Percentiles rank a stretch among this genome's conserved stretches.
Evolutionary conservation across 1,140 invertebrate genomes (phyloP).

Genomic region (Drosophila takahashii): DNA sequence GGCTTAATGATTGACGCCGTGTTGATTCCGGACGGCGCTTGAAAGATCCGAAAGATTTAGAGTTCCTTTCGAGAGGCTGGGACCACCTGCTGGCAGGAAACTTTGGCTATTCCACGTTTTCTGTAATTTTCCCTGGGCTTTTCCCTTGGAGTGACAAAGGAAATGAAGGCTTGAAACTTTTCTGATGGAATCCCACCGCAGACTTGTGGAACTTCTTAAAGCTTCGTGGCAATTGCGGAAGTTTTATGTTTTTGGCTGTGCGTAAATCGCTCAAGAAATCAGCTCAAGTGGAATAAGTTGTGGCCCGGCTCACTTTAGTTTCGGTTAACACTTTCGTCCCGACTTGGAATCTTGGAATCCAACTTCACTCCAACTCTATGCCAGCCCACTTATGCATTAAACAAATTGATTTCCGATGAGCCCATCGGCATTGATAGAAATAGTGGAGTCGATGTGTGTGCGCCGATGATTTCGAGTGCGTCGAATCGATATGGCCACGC

Average conservation of each 20-base stretch:
- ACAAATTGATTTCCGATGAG: conserved; percentile 79
- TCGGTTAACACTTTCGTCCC: conserved; percentile 66
- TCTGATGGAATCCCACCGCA: conserved; percentile 27
- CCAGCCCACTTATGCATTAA: conserved; percentile 51
- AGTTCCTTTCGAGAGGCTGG: conserved; percentile 56
- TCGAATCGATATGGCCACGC: conserved; percentile 61
- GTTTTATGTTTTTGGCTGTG: conserved; percentile 80
- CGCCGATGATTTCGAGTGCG: conserved; percentile 43
- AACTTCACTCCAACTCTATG: conserved; percentile 7
- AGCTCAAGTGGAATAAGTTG: conserved; percentile 82
- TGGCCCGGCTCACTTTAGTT: conserved; percentile 60
- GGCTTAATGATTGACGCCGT: conserved; percentile 67
- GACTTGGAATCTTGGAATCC: not conserved
- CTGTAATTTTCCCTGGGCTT: conserved; percentile 3
- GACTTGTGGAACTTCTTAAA: conserved; percentile 38
- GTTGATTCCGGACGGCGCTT: conserved; percentile 37
- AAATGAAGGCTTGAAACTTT: conserved; percentile 49
- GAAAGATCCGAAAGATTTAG: conserved; percentile 62
- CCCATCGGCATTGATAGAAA: conserved; percentile 66
- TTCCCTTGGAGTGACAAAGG: conserved; percentile 54
- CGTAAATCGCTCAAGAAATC: conserved; percentile 81
- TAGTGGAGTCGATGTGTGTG: conserved; percentile 58
- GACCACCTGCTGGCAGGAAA: conserved; percentile 80
- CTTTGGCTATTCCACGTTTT: conserved; percentile 18
- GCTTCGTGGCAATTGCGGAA: conserved; percentile 66